Evolutionary conservation across 2,113 vertebrate species (phyloP).

Genomic region (Ptychochromis oligacanthus): DNA sequence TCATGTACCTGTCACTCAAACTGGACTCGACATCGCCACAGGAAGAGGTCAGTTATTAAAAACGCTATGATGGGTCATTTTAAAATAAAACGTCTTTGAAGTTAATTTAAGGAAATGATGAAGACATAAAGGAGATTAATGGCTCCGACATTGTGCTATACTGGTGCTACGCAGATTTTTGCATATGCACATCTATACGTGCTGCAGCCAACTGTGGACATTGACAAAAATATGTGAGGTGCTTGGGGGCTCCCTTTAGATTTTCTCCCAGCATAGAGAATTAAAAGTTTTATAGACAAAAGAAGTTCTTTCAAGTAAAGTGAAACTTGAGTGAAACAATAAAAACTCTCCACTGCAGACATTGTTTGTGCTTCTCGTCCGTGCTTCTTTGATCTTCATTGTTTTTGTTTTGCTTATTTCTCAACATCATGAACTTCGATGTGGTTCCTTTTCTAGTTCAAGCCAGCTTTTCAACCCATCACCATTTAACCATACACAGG

Average conservation of each 20-base stretch:
- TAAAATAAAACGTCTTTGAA: neutral
- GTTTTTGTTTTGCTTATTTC: constrained; percentile 1
- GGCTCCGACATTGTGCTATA: neutral
- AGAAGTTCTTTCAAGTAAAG: neutral
- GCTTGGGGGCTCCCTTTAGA: no score
- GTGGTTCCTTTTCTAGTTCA: neutral
- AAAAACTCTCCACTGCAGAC: neutral
- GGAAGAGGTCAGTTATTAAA: constrained; percentile 86
- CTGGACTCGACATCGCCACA: constrained; percentile 85
- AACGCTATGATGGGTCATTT: fast-evolving
- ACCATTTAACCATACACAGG: neutral
- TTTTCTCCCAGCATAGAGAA: neutral
- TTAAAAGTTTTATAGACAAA: neutral
- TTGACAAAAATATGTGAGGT: no score
- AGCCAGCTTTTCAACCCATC: neutral
- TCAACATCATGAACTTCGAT: neutral
- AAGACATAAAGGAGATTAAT: no score
- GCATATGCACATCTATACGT: no score
- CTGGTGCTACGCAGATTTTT: neutral
- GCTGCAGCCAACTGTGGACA: neutral
- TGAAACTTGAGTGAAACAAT: neutral
- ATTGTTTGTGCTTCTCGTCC: neutral
- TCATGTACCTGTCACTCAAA: constrained; percentile 91
- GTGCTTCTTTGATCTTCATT: neutral
- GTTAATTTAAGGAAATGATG: neutral